A percentile compares a stretch with the other conserved stretches of the same genome.
Evolutionary conservation across 35 echinoderm and acorn worm genomes (phyloP).

Genomic region (Apostichopus parvimensis): DNA sequence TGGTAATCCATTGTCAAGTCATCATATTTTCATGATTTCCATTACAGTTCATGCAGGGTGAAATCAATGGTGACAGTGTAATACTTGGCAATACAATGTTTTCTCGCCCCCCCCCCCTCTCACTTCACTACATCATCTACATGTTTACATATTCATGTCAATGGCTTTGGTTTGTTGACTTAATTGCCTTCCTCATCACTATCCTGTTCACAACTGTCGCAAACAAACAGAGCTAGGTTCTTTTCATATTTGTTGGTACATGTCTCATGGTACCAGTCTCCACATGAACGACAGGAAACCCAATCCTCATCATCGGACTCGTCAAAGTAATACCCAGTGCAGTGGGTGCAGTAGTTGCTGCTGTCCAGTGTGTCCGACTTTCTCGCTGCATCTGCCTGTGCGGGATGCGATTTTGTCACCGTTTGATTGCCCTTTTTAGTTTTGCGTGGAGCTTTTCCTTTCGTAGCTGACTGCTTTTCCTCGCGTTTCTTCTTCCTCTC

Average conservation of each 20-base stretch:
- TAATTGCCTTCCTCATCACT: background rate
- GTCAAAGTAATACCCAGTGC: conserved; percentile 39
- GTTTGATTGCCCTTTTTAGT: background rate
- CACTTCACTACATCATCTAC: too few relatives aligned
- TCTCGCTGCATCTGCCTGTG: background rate
- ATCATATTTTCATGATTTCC: too few relatives aligned
- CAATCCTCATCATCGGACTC: conserved; percentile 35
- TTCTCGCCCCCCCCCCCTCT: too few relatives aligned
- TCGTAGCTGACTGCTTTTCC: conserved; percentile 23
- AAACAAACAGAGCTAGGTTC: conserved; percentile 36
- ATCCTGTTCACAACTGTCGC: conserved; percentile 25
- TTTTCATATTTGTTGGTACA: conserved; percentile 39
- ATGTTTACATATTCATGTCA: too few relatives aligned
- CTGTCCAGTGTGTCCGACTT: background rate
- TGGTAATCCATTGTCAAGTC: too few relatives aligned
- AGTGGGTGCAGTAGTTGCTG: background rate
- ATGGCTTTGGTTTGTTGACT: background rate
- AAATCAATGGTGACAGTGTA: too few relatives aligned
- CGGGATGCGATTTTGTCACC: background rate
- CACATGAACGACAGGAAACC: conserved; percentile 29
- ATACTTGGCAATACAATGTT: too few relatives aligned
- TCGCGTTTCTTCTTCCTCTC: conserved; percentile 10
- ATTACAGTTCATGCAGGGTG: too few relatives aligned
- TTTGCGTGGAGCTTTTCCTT: conserved; percentile 5
- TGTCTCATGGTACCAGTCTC: conserved; percentile 14